Percentiles rank a stretch among this genome's conserved stretches.
phyloP scores from a whole-genome alignment of 1,140 invertebrate species.

The Neodiprion pinetum region DNA sequence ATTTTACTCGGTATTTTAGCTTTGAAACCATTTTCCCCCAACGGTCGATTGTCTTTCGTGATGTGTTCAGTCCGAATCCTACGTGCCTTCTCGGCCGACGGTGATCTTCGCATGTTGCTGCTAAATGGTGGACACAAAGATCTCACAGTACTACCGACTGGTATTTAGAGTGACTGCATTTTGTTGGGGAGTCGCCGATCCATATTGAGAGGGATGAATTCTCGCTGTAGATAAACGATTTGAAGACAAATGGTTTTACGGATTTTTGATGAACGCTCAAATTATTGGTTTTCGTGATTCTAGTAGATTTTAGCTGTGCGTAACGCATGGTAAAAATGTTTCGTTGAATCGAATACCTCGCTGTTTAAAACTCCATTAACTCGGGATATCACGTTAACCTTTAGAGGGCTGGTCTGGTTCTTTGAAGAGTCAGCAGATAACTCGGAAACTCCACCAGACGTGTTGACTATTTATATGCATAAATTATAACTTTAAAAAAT shows the following conservation, averaged over 20 bases:
- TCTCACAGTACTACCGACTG: conserved; percentile 26
- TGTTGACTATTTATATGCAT: too few relatives aligned
- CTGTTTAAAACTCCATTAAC: too few relatives aligned
- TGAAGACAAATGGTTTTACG: not conserved
- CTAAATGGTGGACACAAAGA: conserved; percentile 19
- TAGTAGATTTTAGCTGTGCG: too few relatives aligned
- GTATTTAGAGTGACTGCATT: conserved; percentile 2
- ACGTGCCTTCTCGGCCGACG: conserved; percentile 44
- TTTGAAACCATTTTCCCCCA: conserved; percentile 52
- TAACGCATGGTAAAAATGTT: too few relatives aligned
- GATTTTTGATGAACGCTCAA: too few relatives aligned
- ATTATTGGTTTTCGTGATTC: too few relatives aligned
- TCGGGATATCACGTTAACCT: too few relatives aligned
- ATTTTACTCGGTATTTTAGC: conserved; percentile 44
- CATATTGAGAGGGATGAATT: conserved; percentile 16
- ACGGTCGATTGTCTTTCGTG: conserved; percentile 50
- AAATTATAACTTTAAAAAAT: too few relatives aligned
- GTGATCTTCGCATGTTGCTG: conserved; percentile 30
- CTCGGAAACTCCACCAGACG: too few relatives aligned
- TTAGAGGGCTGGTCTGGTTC: too few relatives aligned
- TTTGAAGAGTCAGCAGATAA: too few relatives aligned
- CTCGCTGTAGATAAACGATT: not conserved
- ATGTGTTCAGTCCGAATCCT: conserved; percentile 32
- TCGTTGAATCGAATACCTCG: too few relatives aligned
- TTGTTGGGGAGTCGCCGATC: not conserved